phyloP scores from a whole-genome alignment of 2,888 invertebrate species.

The Drosophila macrospina region DNA sequence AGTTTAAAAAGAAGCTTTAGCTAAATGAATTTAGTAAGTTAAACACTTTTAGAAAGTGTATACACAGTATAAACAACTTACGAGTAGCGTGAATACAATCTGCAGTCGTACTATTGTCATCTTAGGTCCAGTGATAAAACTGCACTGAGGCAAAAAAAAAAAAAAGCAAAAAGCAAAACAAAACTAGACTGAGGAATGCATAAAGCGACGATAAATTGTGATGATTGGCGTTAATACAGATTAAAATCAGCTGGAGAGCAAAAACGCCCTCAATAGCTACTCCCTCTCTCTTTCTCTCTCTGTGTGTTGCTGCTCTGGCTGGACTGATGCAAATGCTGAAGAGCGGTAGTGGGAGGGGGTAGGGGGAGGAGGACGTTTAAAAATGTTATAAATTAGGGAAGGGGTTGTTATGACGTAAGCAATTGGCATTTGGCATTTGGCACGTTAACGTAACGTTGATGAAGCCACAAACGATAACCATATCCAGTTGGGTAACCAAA shows the following conservation, averaged over 20 bases:
- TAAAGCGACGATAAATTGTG: constrained; percentile 8
- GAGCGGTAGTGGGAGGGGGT: background rate
- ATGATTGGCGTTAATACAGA: constrained; percentile 32
- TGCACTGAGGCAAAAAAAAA: constrained; percentile 23
- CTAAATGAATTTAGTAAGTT: too few relatives aligned
- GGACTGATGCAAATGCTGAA: constrained; percentile 15
- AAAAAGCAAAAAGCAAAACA: background rate
- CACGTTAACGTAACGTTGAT: constrained; percentile 38
- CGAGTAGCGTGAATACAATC: constrained; percentile 15
- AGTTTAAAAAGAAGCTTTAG: too few relatives aligned
- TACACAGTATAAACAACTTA: constrained; percentile 5
- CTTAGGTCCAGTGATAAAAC: constrained; percentile 23
- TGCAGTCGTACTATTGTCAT: constrained; percentile 23
- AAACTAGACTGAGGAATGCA: constrained; percentile 1
- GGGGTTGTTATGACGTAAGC: constrained; percentile 35
- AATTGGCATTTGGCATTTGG: constrained; percentile 28
- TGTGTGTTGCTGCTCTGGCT: background rate
- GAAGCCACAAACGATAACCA: constrained; percentile 32
- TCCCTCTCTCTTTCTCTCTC: background rate
- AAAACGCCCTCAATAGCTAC: background rate
- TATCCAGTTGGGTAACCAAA: constrained; percentile 49
- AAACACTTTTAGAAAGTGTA: background rate
- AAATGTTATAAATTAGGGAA: background rate
- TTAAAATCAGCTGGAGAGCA: constrained; percentile 8
- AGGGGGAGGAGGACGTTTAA: background rate